Base-by-base conservation (phyloP, 2,888 invertebrate species). In the Urechis unicinctus region DNA sequence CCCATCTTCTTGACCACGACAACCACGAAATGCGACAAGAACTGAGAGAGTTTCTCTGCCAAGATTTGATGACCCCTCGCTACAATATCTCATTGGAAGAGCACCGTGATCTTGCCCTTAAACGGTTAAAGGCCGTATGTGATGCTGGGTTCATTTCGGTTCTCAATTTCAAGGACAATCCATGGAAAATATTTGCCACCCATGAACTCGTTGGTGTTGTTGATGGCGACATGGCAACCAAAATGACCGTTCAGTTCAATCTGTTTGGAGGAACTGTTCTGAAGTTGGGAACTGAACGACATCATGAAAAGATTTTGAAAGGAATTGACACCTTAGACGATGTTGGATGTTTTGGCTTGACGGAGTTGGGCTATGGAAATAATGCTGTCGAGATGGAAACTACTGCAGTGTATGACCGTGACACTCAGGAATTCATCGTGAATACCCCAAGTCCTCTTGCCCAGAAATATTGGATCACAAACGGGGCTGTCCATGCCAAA, bases 201-300 rank as follows among this genome's bases (percentile, higher is more conserved):
- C n/a, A n/a, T n/a, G n/a, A n/a, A n/a, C n/a, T n/a, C n/a, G n/a
- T n/a, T n/a, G n/a, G n/a, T n/a, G n/a, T n/a, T n/a, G n/a, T n/a
- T n/a, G n/a, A n/a, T n/a, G n/a, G n/a, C n/a, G n/a, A n/a, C n/a
- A n/a, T n/a, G n/a, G n/a, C n/a, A n/a, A n/a, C n/a, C n/a, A n/a
- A n/a, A n/a, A n/a, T n/a, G n/a, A n/a, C n/a, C n/a, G n/a, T n/a
- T n/a, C n/a, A n/a, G n/a, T n/a, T n/a, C n/a, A n/a, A n/a, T n/a
- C n/a, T n/a, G n/a, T n/a, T n/a, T n/a, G n/a, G n/a, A n/a, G n/a
- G n/a, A n/a, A 76, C 78, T 3, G 68, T 78, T 3, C 63, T 71
- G 30, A 73, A 75, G 51, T 68, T 77, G 57, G 78, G 78, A 26
- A 78, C 78, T 3, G 69, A 73, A 49, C 59, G 70, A 22, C 78